phyloP scores from a whole-genome alignment of 2,888 invertebrate genomes.

The Matsumyia berberina region DNA sequence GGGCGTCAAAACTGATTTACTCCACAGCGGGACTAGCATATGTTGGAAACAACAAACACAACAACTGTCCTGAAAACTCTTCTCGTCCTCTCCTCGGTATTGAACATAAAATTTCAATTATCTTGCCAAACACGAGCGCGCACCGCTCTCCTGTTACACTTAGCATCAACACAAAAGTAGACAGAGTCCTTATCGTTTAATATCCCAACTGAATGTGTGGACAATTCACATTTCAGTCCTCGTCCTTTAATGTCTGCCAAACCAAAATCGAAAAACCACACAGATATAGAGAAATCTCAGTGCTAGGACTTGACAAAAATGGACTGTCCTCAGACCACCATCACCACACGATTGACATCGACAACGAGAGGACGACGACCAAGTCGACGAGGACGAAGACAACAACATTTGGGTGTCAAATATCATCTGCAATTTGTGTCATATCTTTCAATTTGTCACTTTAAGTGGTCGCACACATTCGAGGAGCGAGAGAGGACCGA shows the following conservation, averaged over 20 bases:
- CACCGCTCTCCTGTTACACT: slow-evolving; percentile 63
- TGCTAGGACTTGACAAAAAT: slow-evolving; percentile 43
- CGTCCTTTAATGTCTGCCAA: slow-evolving; percentile 46
- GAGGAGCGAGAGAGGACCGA: slow-evolving; percentile 19
- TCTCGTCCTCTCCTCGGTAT: slow-evolving; percentile 30
- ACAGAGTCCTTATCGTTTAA: slow-evolving; percentile 64
- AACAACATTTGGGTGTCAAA: slow-evolving; percentile 76
- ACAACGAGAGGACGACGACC: not conserved
- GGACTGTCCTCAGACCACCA: slow-evolving; percentile 9
- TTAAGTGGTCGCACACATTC: slow-evolving; percentile 74
- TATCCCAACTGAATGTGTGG: slow-evolving; percentile 49
- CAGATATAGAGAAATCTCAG: slow-evolving; percentile 55
- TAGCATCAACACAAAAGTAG: slow-evolving; percentile 44
- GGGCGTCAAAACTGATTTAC: slow-evolving; percentile 53
- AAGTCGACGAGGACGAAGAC: slow-evolving; percentile 28
- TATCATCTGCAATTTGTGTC: slow-evolving; percentile 76
- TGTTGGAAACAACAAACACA: slow-evolving; percentile 15
- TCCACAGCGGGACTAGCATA: slow-evolving; percentile 7
- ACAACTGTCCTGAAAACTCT: slow-evolving; percentile 22
- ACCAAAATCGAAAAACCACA: slow-evolving; percentile 68
- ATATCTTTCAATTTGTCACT: slow-evolving; percentile 77
- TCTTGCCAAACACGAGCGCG: slow-evolving; percentile 54
- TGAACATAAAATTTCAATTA: slow-evolving; percentile 73
- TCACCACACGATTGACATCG: not conserved
- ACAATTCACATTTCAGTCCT: slow-evolving; percentile 56